Conservation (phyloP, 2,113 vertebrate species). For the Oreochromis tanganicae region DNA sequence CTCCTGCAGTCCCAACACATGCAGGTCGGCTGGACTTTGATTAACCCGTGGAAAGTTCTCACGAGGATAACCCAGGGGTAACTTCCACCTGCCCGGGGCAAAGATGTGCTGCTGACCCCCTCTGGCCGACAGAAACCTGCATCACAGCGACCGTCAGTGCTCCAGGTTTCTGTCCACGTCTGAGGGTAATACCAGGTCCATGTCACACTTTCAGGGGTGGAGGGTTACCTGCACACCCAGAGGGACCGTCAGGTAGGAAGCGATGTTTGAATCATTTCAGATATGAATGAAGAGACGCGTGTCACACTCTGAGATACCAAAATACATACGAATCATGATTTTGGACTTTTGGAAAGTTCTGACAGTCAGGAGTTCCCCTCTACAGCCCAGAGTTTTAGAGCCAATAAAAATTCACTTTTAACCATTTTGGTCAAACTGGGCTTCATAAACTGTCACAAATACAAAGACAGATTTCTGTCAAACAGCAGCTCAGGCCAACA, state of each 20-base stretch:
- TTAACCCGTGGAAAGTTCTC: neutral
- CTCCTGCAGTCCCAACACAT: neutral
- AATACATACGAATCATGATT: neutral
- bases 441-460: neutral
- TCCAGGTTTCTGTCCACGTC: neutral
- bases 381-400: neutral
- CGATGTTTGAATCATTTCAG: neutral
- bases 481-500: neutral
- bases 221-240: neutral
- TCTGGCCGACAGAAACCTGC: neutral
- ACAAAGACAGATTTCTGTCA: fast-evolving
- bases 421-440: neutral
- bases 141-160: neutral
- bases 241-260: neutral
- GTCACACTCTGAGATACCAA: neutral
- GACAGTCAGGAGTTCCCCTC: neutral
- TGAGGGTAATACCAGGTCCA: neutral
- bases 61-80: neutral
- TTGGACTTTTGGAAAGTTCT: neutral
- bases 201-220: neutral
- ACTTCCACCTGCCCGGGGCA: neutral
- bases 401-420: neutral
- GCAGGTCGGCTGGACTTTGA: neutral
- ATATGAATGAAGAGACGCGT: neutral
- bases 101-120: neutral